Conservation (phyloP, 1,140 invertebrate species). For the Pseudoatta argentina region DNA sequence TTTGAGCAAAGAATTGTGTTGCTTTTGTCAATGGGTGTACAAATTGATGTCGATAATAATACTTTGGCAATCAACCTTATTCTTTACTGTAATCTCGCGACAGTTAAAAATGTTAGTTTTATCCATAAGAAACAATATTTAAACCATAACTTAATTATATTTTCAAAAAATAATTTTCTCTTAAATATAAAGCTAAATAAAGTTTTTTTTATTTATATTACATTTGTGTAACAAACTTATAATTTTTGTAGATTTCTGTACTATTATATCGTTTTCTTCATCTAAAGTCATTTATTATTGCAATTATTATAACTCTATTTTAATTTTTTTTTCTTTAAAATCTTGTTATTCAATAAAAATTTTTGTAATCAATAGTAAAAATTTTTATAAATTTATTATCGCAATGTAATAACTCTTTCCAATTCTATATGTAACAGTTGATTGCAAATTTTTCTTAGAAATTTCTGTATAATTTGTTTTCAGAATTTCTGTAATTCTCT, state of each 20-base stretch:
- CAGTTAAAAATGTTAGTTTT: neutral
- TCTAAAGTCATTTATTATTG: neutral
- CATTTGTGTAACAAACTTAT: neutral
- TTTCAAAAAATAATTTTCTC: neutral
- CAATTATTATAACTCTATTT: neutral
- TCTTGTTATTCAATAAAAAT: too few species aligned
- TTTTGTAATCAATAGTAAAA: too few species aligned
- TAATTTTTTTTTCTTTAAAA: too few species aligned
- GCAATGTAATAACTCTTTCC: too few species aligned
- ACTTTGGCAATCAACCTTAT: constrained; percentile 25
- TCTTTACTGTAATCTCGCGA: neutral
- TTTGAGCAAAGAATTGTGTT: constrained; percentile 11
- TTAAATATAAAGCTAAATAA: neutral
- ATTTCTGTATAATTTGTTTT: too few species aligned
- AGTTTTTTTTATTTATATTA: neutral
- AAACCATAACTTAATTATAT: neutral
- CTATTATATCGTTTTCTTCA: too few species aligned
- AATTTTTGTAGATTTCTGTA: neutral
- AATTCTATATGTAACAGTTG: too few species aligned
- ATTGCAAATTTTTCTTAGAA: too few species aligned
- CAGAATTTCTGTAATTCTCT: too few species aligned
- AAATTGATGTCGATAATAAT: constrained; percentile 19
- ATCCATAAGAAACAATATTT: neutral
- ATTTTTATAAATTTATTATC: too few species aligned
- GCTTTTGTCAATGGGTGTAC: neutral